Percentiles rank a stretch among this genome's conserved stretches.
phyloP scores from a whole-genome alignment of 2,113 vertebrate genomes.

The Larimichthys crocea region DNA sequence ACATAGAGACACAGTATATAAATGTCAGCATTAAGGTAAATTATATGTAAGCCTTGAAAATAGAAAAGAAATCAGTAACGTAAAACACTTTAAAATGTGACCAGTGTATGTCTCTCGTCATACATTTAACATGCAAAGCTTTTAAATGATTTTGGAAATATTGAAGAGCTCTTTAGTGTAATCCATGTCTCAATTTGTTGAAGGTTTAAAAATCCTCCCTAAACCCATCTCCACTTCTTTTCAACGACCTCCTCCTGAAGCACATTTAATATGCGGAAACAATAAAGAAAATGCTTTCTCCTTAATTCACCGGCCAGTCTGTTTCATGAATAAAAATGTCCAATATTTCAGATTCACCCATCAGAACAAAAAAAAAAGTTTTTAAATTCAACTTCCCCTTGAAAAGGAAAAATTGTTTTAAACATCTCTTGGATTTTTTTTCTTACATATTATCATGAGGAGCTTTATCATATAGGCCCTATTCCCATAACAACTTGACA shows the following conservation, averaged over 20 bases:
- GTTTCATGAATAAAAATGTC: constrained; percentile 33
- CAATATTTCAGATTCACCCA: constrained; percentile 18
- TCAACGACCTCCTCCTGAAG: not conserved
- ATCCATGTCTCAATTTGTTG: constrained; percentile 15
- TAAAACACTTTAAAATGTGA: constrained; percentile 7
- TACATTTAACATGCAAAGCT: too few species aligned
- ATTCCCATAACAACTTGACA: constrained; percentile 41
- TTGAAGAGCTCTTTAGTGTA: not conserved
- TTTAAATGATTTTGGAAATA: constrained; percentile 4
- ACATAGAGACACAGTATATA: constrained; percentile 18
- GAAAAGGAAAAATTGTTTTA: not conserved
- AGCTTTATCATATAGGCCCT: constrained; percentile 2
- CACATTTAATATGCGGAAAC: constrained; percentile 23
- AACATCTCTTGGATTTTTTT: not conserved
- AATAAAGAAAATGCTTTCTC: constrained; percentile 11
- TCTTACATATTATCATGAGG: not conserved
- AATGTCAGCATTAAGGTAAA: constrained; percentile 25
- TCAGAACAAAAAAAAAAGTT: not conserved
- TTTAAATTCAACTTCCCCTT: not conserved
- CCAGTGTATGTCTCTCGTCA: constrained; percentile 24
- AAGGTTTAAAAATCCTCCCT: not conserved
- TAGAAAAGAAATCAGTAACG: constrained; percentile 11
- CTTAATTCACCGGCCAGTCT: constrained; percentile 8
- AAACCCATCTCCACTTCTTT: not conserved
- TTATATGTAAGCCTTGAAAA: constrained; percentile 26